phyloP scores from a whole-genome alignment of 1,140 invertebrate genomes.

The Philotrypesis tridentata region DNA sequence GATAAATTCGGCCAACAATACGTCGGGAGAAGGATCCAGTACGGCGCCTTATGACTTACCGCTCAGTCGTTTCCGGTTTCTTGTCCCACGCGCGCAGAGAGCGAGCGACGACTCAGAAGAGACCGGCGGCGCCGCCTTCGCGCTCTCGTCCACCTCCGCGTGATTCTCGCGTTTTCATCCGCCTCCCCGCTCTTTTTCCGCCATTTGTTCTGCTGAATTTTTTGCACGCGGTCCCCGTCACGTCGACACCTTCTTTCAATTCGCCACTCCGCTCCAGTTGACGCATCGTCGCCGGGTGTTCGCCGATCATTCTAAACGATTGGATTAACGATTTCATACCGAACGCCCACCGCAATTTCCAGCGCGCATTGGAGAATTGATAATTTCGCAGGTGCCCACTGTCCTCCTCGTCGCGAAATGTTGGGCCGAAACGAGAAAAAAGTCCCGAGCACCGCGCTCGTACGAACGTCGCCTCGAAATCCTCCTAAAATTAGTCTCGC shows the following conservation, averaged over 20 bases:
- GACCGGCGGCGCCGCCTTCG: background rate
- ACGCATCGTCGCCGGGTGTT: too few relatives aligned
- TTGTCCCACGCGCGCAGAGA: slow-evolving; percentile 23
- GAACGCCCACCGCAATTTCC: too few relatives aligned
- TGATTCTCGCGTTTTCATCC: background rate
- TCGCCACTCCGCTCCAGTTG: background rate
- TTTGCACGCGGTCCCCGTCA: background rate
- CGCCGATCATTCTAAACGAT: too few relatives aligned
- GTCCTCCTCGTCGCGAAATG: too few relatives aligned
- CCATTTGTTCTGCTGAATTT: background rate
- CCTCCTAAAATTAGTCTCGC: slow-evolving; percentile 6
- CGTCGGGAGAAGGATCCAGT: background rate
- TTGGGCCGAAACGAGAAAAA: too few relatives aligned
- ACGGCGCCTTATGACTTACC: slow-evolving; percentile 28
- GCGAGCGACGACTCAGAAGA: background rate
- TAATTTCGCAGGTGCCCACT: too few relatives aligned
- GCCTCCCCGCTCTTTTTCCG: background rate
- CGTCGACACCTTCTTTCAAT: background rate
- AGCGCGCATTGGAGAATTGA: too few relatives aligned
- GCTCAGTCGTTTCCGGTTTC: slow-evolving; percentile 34
- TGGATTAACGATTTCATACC: too few relatives aligned
- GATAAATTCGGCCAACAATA: slow-evolving; percentile 41
- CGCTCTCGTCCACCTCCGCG: background rate
- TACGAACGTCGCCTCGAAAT: background rate
- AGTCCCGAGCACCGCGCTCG: too few relatives aligned